phyloP scores from a whole-genome alignment of 2,113 vertebrate species.

The Halcyon malimbica region DNA sequence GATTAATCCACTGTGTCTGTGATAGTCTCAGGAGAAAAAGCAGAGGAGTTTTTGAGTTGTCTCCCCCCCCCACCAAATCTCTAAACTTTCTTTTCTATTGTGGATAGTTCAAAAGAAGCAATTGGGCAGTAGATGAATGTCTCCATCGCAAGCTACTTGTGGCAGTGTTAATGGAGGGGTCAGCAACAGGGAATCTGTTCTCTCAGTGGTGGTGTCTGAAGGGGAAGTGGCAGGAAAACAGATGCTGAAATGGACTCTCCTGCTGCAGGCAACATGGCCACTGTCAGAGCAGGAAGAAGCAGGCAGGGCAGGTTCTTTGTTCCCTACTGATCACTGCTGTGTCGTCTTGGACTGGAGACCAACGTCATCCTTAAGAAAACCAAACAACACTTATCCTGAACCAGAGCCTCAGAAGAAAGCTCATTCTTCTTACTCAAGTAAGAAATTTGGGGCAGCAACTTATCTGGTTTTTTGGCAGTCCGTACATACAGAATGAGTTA shows the following conservation, averaged over 20 bases:
- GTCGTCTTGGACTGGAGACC: neutral
- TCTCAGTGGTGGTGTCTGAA: neutral
- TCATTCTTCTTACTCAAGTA: neutral
- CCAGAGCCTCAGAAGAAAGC: neutral
- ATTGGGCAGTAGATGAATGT: neutral
- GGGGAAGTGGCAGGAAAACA: neutral
- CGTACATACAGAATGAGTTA: neutral
- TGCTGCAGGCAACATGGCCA: neutral
- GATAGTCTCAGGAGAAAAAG: neutral
- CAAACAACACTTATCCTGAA: neutral
- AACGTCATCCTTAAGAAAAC: neutral
- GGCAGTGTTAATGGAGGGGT: neutral
- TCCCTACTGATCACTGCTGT: neutral
- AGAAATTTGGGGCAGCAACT: neutral
- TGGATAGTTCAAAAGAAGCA: neutral
- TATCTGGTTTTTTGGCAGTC: neutral
- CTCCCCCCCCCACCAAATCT: neutral
- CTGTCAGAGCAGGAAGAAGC: neutral
- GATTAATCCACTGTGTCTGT: constrained; percentile 39
- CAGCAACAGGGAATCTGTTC: neutral
- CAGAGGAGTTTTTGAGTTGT: neutral
- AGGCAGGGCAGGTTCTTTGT: neutral
- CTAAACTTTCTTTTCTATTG: neutral
- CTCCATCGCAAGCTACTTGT: neutral
- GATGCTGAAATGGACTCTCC: neutral